Evolutionary conservation across 2,113 vertebrate species (phyloP).

Genomic region (Thamnophis sirtalis): DNA sequence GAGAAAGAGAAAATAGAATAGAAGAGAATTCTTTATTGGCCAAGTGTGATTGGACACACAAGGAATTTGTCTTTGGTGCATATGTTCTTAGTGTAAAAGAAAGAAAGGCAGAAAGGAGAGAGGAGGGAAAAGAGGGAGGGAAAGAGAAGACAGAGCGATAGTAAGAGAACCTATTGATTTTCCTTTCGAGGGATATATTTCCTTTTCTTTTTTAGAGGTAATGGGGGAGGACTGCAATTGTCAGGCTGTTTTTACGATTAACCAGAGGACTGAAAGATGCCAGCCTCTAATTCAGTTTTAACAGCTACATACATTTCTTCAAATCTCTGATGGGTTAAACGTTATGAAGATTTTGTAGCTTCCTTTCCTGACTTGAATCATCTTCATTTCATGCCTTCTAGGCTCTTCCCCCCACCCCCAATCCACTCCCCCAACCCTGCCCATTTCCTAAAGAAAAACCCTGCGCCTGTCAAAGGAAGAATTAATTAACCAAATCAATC

Average conservation of each 20-base stretch:
- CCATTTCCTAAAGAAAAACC: slow-evolving; percentile 70
- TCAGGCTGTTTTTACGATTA: slow-evolving; percentile 36
- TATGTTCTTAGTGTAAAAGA: too few species aligned
- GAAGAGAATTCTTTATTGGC: too few species aligned
- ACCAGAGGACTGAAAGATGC: slow-evolving; percentile 15
- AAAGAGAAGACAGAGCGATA: background rate
- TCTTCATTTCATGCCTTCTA: slow-evolving; percentile 14
- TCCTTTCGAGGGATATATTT: background rate
- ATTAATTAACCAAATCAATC: slow-evolving; percentile 85
- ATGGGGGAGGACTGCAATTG: slow-evolving; percentile 26
- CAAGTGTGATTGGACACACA: too few species aligned
- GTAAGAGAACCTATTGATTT: slow-evolving; percentile 2
- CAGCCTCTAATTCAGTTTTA: slow-evolving; percentile 23
- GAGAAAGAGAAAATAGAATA: background rate
- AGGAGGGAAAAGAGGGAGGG: background rate
- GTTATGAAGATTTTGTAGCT: slow-evolving; percentile 71
- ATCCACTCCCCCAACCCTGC: slow-evolving; percentile 16
- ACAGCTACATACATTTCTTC: slow-evolving; percentile 32
- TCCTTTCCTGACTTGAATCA: slow-evolving; percentile 53
- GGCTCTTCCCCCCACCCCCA: background rate
- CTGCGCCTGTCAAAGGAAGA: slow-evolving; percentile 76
- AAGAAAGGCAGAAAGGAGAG: background rate
- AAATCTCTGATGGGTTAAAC: slow-evolving; percentile 50
- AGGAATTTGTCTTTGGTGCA: too few species aligned
- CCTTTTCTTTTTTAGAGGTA: accelerated